Percentiles rank a stretch among this genome's conserved stretches.
Evolutionary conservation across 2,888 invertebrate species (phyloP).

Genomic region (Napeogenes sylphis): DNA sequence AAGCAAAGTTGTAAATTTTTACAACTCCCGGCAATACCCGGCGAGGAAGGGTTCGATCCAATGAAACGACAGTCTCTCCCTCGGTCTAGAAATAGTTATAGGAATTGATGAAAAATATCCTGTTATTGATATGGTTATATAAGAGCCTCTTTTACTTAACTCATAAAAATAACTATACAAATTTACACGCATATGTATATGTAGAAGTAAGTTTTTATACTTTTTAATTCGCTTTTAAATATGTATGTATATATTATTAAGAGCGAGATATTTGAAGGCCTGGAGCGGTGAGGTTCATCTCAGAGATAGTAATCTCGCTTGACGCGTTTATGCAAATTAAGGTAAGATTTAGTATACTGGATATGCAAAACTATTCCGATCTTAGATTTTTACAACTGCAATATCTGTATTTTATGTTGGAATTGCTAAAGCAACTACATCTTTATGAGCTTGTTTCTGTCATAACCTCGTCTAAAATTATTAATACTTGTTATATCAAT

Average conservation of each 20-base stretch:
- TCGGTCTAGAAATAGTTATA: slow-evolving; percentile 10
- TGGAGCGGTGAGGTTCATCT: slow-evolving; percentile 45
- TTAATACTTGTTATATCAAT: no score
- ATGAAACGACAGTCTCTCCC: slow-evolving; percentile 21
- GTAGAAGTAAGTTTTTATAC: no score
- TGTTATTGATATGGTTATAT: slow-evolving; percentile 1
- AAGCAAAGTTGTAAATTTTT: slow-evolving; percentile 73
- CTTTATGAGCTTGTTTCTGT: no score
- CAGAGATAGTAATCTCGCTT: slow-evolving; percentile 51
- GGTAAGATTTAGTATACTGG: slow-evolving; percentile 27
- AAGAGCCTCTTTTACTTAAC: no score
- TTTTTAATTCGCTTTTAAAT: no score
- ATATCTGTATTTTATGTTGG: neutral
- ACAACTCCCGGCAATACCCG: slow-evolving; percentile 58
- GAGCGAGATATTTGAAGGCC: slow-evolving; percentile 16
- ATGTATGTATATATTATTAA: no score
- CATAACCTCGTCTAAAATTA: no score
- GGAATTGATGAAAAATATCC: slow-evolving; percentile 11
- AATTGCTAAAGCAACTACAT: no score
- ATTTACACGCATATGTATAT: no score
- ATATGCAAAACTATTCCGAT: slow-evolving; percentile 17
- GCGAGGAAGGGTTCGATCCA: slow-evolving; percentile 39
- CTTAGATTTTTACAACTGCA: neutral
- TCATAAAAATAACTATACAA: no score
- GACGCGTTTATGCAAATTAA: slow-evolving; percentile 57